These are phyloP conservation scores for Abscondita cerata DNA, from an alignment of 2,888 invertebrate species.

Conservation along the genomic window DNA sequence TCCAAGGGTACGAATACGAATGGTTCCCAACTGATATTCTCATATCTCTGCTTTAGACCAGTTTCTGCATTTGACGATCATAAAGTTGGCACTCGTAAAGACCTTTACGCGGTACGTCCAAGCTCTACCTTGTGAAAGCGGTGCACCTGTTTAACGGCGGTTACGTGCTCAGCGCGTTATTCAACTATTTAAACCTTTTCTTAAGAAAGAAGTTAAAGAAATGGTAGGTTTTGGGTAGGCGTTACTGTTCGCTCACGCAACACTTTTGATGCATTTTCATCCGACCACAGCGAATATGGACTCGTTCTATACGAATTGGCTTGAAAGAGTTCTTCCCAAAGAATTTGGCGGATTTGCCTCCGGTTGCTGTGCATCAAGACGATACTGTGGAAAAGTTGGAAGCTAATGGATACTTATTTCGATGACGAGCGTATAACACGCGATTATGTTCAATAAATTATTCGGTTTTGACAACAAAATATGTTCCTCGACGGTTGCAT, in stretches of 20 bases:
- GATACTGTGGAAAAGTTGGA: slow-evolving; percentile 45
- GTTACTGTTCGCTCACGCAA: too few relatives aligned
- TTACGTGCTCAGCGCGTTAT: slow-evolving; percentile 60
- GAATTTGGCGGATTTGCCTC: slow-evolving; percentile 66
- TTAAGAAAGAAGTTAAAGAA: slow-evolving; percentile 55
- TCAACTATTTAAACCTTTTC: slow-evolving; percentile 63
- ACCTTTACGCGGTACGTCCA: slow-evolving; percentile 73
- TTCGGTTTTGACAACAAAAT: too few relatives aligned
- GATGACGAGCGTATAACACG: slow-evolving; percentile 48
- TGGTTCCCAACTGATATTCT: slow-evolving; percentile 42
- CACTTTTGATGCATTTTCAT: slow-evolving; percentile 65
- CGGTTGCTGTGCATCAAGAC: slow-evolving; percentile 32
- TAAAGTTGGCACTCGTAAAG: slow-evolving; percentile 56
- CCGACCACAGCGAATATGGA: slow-evolving; percentile 63
- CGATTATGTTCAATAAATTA: slow-evolving; percentile 20
- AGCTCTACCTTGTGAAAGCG: slow-evolving; percentile 69
- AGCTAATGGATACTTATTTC: slow-evolving; percentile 38
- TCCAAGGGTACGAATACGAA: slow-evolving; percentile 62
- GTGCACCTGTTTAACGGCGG: slow-evolving; percentile 71
- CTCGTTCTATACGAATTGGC: slow-evolving; percentile 62
- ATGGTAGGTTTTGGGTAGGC: slow-evolving; percentile 10
- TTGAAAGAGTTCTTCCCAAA: slow-evolving; percentile 66
- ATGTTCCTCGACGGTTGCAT: too few relatives aligned
- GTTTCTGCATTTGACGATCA: slow-evolving; percentile 44
- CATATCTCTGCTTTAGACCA: background rate